Conservation (phyloP, 2,113 vertebrate species). For the Psilopsiagon aymara region DNA sequence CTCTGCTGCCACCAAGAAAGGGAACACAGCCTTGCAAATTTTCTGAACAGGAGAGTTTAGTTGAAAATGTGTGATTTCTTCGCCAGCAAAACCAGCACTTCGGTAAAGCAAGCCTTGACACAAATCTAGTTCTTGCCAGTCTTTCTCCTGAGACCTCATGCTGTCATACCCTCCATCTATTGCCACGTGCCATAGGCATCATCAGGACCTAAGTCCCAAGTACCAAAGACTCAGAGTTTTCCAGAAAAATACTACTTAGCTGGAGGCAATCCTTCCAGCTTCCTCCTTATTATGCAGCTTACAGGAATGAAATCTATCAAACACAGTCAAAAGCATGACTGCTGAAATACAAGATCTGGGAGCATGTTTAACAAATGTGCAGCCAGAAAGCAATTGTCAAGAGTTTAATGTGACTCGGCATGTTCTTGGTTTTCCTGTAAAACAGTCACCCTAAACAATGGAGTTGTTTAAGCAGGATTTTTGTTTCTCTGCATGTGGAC, state of each 20-base stretch:
- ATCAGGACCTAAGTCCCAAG: accelerated
- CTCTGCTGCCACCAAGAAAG: background rate
- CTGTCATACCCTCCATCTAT: background rate
- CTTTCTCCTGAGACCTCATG: background rate
- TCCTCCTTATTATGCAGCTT: background rate
- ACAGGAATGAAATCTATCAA: slow-evolving; percentile 15
- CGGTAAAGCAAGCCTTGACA: background rate
- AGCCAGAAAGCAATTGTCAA: background rate
- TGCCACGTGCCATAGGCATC: background rate
- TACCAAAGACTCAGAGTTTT: background rate
- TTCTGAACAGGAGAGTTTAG: background rate
- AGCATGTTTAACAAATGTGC: background rate
- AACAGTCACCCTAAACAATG: background rate
- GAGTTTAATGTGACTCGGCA: background rate
- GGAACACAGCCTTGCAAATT: background rate
- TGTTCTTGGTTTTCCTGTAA: background rate
- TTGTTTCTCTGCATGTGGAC: background rate
- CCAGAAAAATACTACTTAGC: background rate
- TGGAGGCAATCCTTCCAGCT: background rate
- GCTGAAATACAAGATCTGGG: background rate
- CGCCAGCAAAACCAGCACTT: background rate
- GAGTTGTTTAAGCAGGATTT: background rate
- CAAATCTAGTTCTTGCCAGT: background rate
- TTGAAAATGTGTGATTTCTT: background rate
- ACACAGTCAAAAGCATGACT: background rate